Evolutionary conservation across 2,888 invertebrate genomes (phyloP).

Genomic region (Drosophila nr. perissopoda): DNA sequence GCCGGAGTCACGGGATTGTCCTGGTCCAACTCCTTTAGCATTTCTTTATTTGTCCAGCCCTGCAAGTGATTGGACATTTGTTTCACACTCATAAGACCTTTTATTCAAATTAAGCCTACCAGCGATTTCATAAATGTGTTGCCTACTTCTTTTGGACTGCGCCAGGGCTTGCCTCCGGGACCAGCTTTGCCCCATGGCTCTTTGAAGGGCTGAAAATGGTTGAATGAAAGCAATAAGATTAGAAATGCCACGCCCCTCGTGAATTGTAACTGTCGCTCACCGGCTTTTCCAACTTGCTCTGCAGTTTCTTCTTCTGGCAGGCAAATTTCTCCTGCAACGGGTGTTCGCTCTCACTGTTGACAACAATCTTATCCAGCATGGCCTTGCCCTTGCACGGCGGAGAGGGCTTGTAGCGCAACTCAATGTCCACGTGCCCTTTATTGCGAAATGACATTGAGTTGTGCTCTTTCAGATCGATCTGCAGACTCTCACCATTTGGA

Average conservation of each 20-base stretch:
- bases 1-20: slow-evolving; percentile 84
- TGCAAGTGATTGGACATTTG: slow-evolving; percentile 30
- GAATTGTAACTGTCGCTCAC: slow-evolving; percentile 71
- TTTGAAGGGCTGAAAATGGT: slow-evolving; percentile 66
- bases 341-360: slow-evolving; percentile 79
- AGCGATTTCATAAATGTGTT: slow-evolving; percentile 91
- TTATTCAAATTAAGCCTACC: slow-evolving; percentile 85
- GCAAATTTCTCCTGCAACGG: slow-evolving; percentile 57
- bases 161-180: slow-evolving; percentile 90
- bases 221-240: slow-evolving; percentile 9
- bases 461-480: slow-evolving; percentile 86
- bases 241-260: slow-evolving; percentile 46
- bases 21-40: slow-evolving; percentile 84
- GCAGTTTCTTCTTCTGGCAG: slow-evolving; percentile 69
- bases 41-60: slow-evolving; percentile 85
- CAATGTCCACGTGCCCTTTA: slow-evolving; percentile 88
- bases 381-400: slow-evolving; percentile 83
- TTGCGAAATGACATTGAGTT: slow-evolving; percentile 89
- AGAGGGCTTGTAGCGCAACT: slow-evolving; percentile 88
- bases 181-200: slow-evolving; percentile 84
- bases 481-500: slow-evolving; percentile 79
- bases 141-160: slow-evolving; percentile 90
- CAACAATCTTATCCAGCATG: slow-evolving; percentile 87
- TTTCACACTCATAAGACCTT: no score
- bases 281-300: slow-evolving; percentile 80